phyloP scores from a whole-genome alignment of 2,888 invertebrate species.

The Chydorus sphaericus region DNA sequence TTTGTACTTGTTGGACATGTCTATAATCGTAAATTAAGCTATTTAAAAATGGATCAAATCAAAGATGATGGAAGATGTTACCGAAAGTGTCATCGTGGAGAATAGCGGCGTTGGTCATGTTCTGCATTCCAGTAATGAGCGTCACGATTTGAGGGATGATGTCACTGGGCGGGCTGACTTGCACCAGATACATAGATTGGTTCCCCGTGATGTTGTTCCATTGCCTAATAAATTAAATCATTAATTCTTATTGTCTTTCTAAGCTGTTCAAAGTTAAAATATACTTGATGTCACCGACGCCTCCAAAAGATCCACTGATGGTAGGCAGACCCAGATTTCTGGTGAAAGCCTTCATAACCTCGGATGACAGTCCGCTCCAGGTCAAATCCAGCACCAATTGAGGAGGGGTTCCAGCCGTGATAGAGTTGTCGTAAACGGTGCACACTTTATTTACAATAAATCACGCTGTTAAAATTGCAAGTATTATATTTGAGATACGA shows the following conservation, averaged over 20 bases:
- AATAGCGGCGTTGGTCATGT: conserved; percentile 81
- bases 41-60: too few species aligned
- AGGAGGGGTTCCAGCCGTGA: conserved; percentile 48
- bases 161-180: conserved; percentile 72
- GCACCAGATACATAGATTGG: conserved; percentile 59
- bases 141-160: conserved; percentile 67
- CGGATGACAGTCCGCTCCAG: conserved; percentile 61
- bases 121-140: conserved; percentile 62
- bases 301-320: conserved; percentile 69
- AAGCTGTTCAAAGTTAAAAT: conserved; percentile 15
- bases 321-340: conserved; percentile 66
- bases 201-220: conserved; percentile 59
- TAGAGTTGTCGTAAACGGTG: conserved; percentile 49
- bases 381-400: conserved; percentile 71
- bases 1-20: conserved; percentile 89
- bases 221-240: conserved; percentile 34
- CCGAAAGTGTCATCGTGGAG: conserved; percentile 76
- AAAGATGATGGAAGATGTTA: too few species aligned
- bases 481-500: too few species aligned
- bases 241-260: background rate
- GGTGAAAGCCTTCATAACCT: conserved; percentile 70
- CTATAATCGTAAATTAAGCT: conserved; percentile 30
- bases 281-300: conserved; percentile 52
- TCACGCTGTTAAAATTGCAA: background rate
- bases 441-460: conserved; percentile 41